A percentile compares a stretch with the other conserved stretches of the same genome.
Evolutionary conservation across 2,797 vertebrate species (phyloP).

Genomic region (Brachyalestes nurse): DNA sequence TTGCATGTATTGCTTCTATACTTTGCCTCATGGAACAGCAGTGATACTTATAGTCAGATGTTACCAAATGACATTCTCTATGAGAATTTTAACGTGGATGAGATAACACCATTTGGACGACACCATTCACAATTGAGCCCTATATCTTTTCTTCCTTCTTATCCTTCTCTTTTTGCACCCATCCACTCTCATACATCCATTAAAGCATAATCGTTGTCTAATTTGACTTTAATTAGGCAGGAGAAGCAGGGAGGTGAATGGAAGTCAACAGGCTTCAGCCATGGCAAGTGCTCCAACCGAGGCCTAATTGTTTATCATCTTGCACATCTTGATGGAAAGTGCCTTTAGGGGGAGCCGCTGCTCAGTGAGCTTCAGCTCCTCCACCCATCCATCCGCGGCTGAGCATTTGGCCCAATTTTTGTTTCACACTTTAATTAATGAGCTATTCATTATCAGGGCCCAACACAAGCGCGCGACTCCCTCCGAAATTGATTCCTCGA

Average conservation of each 20-base stretch:
- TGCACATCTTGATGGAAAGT: slow-evolving; percentile 53
- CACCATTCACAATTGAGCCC: background rate
- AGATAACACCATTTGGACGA: background rate
- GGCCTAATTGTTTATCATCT: slow-evolving; percentile 57
- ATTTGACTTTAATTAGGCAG: slow-evolving; percentile 59
- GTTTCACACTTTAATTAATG: slow-evolving; percentile 63
- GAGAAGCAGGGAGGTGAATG: slow-evolving; percentile 51
- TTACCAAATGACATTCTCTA: background rate
- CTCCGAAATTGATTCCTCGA: slow-evolving; percentile 67
- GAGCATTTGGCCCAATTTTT: slow-evolving; percentile 57
- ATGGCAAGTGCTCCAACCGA: slow-evolving; percentile 29
- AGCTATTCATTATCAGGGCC: slow-evolving; percentile 60
- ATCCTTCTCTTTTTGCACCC: slow-evolving; percentile 19
- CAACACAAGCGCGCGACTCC: slow-evolving; percentile 52
- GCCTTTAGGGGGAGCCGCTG: slow-evolving; percentile 43
- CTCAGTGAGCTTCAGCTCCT: background rate
- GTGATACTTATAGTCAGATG: background rate
- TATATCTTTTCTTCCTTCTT: background rate
- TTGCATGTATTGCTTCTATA: background rate
- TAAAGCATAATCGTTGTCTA: slow-evolving; percentile 68
- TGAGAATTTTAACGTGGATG: background rate
- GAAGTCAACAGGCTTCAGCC: slow-evolving; percentile 25
- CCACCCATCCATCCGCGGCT: slow-evolving; percentile 9
- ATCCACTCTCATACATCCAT: slow-evolving; percentile 56
- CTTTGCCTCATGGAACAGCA: background rate